Base-by-base conservation (phyloP, 1,140 invertebrate genomes). In the Rhagoletis zephyria region DNA sequence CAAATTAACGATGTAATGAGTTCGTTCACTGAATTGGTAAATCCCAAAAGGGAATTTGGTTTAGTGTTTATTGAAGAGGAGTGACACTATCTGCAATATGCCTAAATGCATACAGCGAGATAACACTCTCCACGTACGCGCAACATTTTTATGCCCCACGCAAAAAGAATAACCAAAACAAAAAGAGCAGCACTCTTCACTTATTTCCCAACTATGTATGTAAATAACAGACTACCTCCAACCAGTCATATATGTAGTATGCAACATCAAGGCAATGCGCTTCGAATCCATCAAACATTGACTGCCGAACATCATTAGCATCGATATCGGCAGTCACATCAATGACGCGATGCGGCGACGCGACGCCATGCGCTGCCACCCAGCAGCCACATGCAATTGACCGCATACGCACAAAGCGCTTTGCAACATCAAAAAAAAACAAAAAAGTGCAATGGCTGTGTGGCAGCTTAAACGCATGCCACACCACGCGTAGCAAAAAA, bases 261-360 rank as follows among this genome's bases (percentile, higher is more conserved):
- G 30, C 30, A 30, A 30, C 30, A 30, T 30, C 30, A 30, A 30
- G 30, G 30, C 30, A 30, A 30, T 30, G 30, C 30, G 30, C 30
- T 30, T 30, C 30, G n/a, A 81, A 56, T 81, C 16, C 74, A 81
- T 81, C 74, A 81, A 81, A 30, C 74, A 81, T 81, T 81, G 74
- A 81, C 74, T 81, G 74, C 48, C 48, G 74, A 56, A 81, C 74
- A 59, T 81, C 74, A 81, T 81, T 81, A 81, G 74, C 74, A 56
- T 56, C 74, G 48, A 56, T 77, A 51, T 5, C 16, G 19, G 30
- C 14, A 81, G 16, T 4, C 70, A 81, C 51, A 30, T 48, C 74
- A 81, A 4, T 7, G 74, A 56, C 9, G 51, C 19, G 74, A 51
- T 48, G 74, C 48, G 74, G 30, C 30, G 30, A 48, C 7, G 70